Evolutionary conservation across 1,140 invertebrate genomes (phyloP).

Genomic region (Pristionchus pacificus): DNA sequence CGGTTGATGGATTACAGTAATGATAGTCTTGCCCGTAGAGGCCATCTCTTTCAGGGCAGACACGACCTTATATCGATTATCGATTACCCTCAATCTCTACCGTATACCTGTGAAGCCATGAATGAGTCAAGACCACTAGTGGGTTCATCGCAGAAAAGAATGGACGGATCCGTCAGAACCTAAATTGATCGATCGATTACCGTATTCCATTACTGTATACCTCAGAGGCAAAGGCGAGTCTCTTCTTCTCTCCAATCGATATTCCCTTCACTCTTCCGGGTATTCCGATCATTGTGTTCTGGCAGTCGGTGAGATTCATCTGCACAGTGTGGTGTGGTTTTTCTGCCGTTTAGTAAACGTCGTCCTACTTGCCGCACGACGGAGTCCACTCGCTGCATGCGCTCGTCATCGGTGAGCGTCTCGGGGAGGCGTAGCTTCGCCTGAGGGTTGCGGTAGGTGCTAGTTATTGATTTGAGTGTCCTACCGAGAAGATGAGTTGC

Average conservation of each 20-base stretch:
- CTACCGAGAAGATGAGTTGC: slow-evolving; percentile 58
- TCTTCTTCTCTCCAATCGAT: slow-evolving; percentile 60
- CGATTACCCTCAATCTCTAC: slow-evolving; percentile 75
- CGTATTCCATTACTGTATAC: neutral
- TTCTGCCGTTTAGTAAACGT: no score
- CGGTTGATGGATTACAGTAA: slow-evolving; percentile 79
- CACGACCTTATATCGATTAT: slow-evolving; percentile 66
- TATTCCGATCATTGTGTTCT: slow-evolving; percentile 72
- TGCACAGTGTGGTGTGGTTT: slow-evolving; percentile 4
- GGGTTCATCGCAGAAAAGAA: slow-evolving; percentile 76
- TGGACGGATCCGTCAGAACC: slow-evolving; percentile 70
- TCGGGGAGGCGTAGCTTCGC: slow-evolving; percentile 26
- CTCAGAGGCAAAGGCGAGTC: slow-evolving; percentile 60
- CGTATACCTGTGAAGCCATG: slow-evolving; percentile 70
- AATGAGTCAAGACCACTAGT: slow-evolving; percentile 77
- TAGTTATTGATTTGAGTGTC: neutral
- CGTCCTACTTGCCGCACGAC: slow-evolving; percentile 21
- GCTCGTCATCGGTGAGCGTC: slow-evolving; percentile 13
- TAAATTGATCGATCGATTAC: neutral
- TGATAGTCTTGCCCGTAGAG: slow-evolving; percentile 69
- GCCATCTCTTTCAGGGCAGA: slow-evolving; percentile 67
- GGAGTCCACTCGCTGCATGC: slow-evolving; percentile 20
- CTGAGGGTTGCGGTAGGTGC: slow-evolving; percentile 2
- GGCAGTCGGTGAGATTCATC: slow-evolving; percentile 61
- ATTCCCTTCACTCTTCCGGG: slow-evolving; percentile 67